Evolutionary conservation across 1,140 invertebrate species (phyloP).

Genomic region (Idris sp.): DNA sequence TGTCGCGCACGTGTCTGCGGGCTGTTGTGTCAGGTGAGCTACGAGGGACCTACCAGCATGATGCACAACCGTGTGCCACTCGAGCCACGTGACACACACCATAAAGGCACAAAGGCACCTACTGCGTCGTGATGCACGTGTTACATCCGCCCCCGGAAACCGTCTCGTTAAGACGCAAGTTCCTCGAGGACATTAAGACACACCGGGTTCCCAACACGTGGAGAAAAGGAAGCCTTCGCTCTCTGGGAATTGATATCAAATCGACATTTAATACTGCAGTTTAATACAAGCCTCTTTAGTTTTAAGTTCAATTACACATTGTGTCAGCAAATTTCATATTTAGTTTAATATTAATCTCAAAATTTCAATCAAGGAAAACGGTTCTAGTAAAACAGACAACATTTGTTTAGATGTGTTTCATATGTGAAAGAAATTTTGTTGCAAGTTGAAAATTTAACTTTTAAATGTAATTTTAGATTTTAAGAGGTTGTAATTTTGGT

Average conservation of each 20-base stretch:
- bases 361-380: no score
- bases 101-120: slow-evolving; percentile 52
- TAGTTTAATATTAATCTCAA: no score
- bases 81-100: slow-evolving; percentile 57
- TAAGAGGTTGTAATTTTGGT: no score
- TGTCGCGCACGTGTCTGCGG: slow-evolving; percentile 45
- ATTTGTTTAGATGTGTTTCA: no score
- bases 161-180: slow-evolving; percentile 41
- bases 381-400: no score
- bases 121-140: slow-evolving; percentile 33
- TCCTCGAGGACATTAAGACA: slow-evolving; percentile 44
- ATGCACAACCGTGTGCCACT: slow-evolving; percentile 41
- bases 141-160: slow-evolving; percentile 53
- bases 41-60: slow-evolving; percentile 54
- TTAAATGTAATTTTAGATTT: no score
- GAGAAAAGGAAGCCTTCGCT: slow-evolving; percentile 38
- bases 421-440: no score
- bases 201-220: slow-evolving; percentile 56
- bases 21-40: slow-evolving; percentile 57
- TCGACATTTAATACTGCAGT: slow-evolving; percentile 28
- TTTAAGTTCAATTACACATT: no score
- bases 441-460: no score
- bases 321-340: no score
- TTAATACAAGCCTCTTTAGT: no score
- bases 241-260: slow-evolving; percentile 13